phyloP scores from a whole-genome alignment of 2,888 invertebrate species.

The Eupithecia inturbata region DNA sequence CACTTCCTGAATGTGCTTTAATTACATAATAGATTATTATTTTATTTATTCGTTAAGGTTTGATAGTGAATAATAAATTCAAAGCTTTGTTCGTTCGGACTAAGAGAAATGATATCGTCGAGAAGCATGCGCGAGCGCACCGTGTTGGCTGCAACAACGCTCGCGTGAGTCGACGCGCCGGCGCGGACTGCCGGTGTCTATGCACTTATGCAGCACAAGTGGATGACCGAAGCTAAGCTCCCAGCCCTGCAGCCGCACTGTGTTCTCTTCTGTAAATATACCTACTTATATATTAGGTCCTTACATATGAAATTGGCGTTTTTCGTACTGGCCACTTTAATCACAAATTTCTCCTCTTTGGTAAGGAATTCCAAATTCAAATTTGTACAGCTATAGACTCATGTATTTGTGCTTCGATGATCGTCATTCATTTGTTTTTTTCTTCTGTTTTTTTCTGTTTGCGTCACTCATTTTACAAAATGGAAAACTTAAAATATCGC shows the following conservation, averaged over 20 bases:
- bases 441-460: too few species aligned
- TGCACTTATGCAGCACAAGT: background rate
- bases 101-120: background rate
- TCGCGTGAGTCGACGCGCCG: constrained; percentile 19
- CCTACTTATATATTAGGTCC: background rate
- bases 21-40: background rate
- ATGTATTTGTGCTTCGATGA: too few species aligned
- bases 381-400: too few species aligned
- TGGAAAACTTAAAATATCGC: too few species aligned
- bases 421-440: too few species aligned
- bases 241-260: background rate
- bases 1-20: background rate
- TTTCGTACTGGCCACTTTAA: too few species aligned
- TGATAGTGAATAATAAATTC: background rate
- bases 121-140: constrained; percentile 13
- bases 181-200: constrained; percentile 18
- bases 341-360: too few species aligned
- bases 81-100: background rate
- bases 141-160: background rate
- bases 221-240: background rate
- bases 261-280: background rate
- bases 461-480: too few species aligned
- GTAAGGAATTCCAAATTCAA: too few species aligned
- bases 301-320: too few species aligned
- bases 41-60: background rate